phyloP scores from a whole-genome alignment of 2,888 invertebrate genomes.

The Scaptomyza reducta region DNA sequence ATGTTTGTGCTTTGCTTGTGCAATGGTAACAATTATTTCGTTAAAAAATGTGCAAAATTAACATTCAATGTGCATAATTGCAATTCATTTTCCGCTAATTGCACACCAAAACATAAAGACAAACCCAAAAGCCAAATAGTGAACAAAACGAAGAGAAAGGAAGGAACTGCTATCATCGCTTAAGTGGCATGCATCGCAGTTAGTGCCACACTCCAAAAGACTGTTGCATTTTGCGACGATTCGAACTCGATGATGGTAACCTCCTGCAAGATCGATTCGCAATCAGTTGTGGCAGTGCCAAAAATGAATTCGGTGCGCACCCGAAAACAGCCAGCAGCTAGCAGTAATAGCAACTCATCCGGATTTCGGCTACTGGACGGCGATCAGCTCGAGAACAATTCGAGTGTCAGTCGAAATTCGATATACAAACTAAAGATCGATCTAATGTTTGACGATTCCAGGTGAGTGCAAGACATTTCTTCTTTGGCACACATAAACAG shows the following conservation, averaged over 20 bases:
- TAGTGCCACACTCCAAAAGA: constrained; percentile 5
- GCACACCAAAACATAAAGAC: constrained; percentile 49
- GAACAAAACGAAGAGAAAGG: constrained; percentile 26
- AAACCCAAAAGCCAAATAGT: constrained; percentile 7
- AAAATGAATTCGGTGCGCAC: constrained; percentile 81
- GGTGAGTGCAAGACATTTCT: constrained; percentile 81
- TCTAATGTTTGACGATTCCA: constrained; percentile 91
- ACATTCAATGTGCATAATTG: constrained; percentile 75
- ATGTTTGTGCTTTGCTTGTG: constrained; percentile 36
- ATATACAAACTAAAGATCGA: constrained; percentile 94
- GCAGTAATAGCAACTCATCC: constrained; percentile 82
- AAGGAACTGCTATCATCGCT: constrained; percentile 23
- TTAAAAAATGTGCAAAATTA: constrained; percentile 69
- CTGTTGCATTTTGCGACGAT: constrained; percentile 28
- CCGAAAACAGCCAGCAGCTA: constrained; percentile 68
- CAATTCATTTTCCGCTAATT: constrained; percentile 76
- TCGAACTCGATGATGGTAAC: constrained; percentile 82
- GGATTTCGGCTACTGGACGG: constrained; percentile 84
- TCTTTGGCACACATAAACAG: too few relatives aligned
- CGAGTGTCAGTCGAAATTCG: constrained; percentile 86
- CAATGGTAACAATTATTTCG: constrained; percentile 58
- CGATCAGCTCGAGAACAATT: constrained; percentile 83
- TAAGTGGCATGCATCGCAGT: constrained; percentile 36
- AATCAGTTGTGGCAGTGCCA: constrained; percentile 77
- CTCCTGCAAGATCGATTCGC: constrained; percentile 83